A percentile compares a stretch with the other conserved stretches of the same genome.
phyloP scores from a whole-genome alignment of 1,140 invertebrate species.

The Euura saliciscinereae region DNA sequence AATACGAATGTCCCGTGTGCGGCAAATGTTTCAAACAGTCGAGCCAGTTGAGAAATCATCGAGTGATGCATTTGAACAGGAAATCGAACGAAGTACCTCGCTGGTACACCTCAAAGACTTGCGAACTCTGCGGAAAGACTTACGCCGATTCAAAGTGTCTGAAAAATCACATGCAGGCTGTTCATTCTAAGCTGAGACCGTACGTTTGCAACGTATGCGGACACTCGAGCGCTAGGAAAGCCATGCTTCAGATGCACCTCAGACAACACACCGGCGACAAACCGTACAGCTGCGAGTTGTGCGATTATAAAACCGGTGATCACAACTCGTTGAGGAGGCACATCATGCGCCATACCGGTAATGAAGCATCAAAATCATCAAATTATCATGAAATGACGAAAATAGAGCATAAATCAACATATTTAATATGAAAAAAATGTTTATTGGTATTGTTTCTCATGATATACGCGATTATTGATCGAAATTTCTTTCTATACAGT shows the following conservation, averaged over 20 bases:
- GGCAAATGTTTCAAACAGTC: constrained; percentile 70
- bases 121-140: constrained; percentile 70
- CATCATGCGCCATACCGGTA: constrained; percentile 76
- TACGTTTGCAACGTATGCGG: constrained; percentile 80
- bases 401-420: no score
- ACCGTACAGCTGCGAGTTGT: constrained; percentile 74
- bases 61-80: constrained; percentile 62
- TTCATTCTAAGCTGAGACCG: constrained; percentile 79
- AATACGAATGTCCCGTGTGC: constrained; percentile 66
- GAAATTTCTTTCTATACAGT: no score
- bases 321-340: constrained; percentile 77
- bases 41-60: constrained; percentile 68
- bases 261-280: constrained; percentile 78
- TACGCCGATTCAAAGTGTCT: constrained; percentile 79
- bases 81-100: constrained; percentile 51
- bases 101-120: constrained; percentile 72
- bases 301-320: constrained; percentile 73
- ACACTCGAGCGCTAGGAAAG: constrained; percentile 72
- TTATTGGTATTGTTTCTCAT: neutral
- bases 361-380: no score
- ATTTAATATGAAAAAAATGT: constrained; percentile 9
- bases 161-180: constrained; percentile 77
- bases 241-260: constrained; percentile 71
- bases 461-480: no score
- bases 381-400: no score